Evolutionary conservation across 1,140 invertebrate genomes (phyloP), one percentile per base, ranked within the genome.

Genomic region (Delia radicum): DNA sequence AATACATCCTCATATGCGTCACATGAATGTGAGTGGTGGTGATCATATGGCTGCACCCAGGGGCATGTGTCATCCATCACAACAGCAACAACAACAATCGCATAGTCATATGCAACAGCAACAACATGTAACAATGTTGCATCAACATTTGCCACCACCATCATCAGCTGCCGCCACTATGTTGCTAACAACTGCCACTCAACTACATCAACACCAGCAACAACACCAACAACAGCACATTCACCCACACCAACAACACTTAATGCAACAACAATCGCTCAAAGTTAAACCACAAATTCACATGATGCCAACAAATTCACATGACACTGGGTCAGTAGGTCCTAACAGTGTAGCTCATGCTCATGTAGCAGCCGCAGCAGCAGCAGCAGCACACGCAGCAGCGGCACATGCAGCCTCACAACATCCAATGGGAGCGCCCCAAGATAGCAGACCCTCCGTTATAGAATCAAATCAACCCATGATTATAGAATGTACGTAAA

Each of bases 401-500:
- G 78, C 82, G 78, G 15, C 87, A 86, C 81, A 85, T 87, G 13
- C 87, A 87, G 81, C 86, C 86, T 80, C 84, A 79, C 75, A 82
- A 78, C 81, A 87, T 79, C 78, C 82, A 80, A 82, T 80, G 65
- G 82, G 79, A 33, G 87, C 88, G 77, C 79, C 89, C 37, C 90
- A 90, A 77, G 93, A 93, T 81, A 90, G 91, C 31, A 88, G 93
- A 42, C 93, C 93, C 33, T 93, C 91, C 80, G 93, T 94, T 71
- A 95, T 95, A 85, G 93, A 95, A 87, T 94, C 93, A 48, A 94
- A 90, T 78, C 93, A 94, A 84, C 93, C 93, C 29, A 93, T 94
- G 87, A 94, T 95, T 79, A 95, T 95, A 80, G 93, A 95, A 88
- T 95, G 94, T 88, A 95, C 93, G 87, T 95, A 94, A 75, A 78